Conservation (phyloP, 2,888 invertebrate genomes). For the Rhaphigaster nebulosa region DNA sequence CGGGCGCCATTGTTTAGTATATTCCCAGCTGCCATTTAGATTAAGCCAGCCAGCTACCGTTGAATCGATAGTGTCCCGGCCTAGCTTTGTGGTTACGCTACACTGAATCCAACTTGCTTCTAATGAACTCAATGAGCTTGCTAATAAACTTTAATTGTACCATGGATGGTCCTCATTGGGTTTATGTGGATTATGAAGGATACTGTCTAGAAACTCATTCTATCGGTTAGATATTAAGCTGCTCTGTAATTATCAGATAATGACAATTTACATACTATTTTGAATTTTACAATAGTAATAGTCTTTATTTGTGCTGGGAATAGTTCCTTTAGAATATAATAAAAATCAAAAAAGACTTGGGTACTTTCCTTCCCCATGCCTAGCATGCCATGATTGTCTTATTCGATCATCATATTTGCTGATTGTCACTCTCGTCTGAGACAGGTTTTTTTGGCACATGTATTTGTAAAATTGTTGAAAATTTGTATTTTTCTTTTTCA, state of each 20-base stretch:
- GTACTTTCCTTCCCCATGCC: too few species aligned
- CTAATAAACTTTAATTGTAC: background rate
- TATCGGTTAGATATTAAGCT: background rate
- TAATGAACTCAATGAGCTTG: background rate
- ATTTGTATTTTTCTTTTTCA: too few species aligned
- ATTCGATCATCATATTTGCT: too few species aligned
- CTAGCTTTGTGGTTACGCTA: constrained; percentile 8
- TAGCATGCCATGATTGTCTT: too few species aligned
- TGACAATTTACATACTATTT: too few species aligned
- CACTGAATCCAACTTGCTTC: background rate
- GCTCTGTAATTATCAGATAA: background rate
- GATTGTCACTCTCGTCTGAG: too few species aligned
- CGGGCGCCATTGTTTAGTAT: background rate
- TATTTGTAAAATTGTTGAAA: too few species aligned
- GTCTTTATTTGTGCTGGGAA: too few species aligned
- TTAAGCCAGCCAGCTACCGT: background rate
- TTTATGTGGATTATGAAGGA: background rate
- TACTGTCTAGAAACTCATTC: background rate
- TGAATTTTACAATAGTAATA: too few species aligned
- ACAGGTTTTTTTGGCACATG: too few species aligned
- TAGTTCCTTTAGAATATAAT: too few species aligned
- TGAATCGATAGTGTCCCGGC: background rate
- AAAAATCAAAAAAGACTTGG: too few species aligned
- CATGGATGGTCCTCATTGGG: background rate
- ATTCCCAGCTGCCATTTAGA: constrained; percentile 11